A percentile compares a stretch with the other conserved stretches of the same genome.
These are phyloP conservation scores for Mastacembelus armatus DNA, from an alignment of 2,797 vertebrate species.

Conservation along the genomic window DNA sequence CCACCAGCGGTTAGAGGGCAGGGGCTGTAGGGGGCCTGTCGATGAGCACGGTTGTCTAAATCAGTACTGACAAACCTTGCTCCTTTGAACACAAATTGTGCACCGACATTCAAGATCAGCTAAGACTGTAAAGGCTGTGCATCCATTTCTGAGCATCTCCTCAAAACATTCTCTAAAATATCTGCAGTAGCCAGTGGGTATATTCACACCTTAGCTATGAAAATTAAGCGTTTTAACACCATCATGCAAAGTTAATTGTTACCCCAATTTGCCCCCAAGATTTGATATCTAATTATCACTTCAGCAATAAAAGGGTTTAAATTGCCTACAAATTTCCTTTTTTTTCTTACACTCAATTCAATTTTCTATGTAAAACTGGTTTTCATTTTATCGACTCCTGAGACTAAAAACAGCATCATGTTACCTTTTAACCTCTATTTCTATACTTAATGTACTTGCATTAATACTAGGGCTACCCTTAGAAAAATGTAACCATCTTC, in stretches of 20 bases:
- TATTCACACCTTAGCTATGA: constrained; percentile 1
- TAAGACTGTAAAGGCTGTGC: constrained; percentile 26
- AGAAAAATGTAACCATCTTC: not conserved
- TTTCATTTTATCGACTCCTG: constrained; percentile 47
- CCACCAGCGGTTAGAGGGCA: constrained; percentile 49
- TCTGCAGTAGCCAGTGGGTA: not conserved
- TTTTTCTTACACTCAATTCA: constrained; percentile 24
- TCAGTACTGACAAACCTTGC: constrained; percentile 65
- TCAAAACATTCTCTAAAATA: constrained; percentile 1
- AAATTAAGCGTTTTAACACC: constrained; percentile 29
- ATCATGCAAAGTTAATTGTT: constrained; percentile 43
- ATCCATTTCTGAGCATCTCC: constrained; percentile 31
- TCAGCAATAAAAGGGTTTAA: constrained; percentile 58
- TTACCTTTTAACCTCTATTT: constrained; percentile 34
- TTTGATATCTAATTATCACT: constrained; percentile 64
- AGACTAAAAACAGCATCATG: constrained; percentile 26
- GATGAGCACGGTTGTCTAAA: constrained; percentile 62
- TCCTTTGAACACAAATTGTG: constrained; percentile 45
- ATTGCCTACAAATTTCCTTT: constrained; percentile 52
- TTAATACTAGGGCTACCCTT: not conserved
- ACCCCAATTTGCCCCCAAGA: constrained; percentile 48
- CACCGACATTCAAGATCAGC: constrained; percentile 38
- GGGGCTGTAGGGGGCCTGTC: constrained; percentile 58
- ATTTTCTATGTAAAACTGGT: constrained; percentile 52
- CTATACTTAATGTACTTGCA: constrained; percentile 3